Percentiles rank a stretch among this genome's conserved stretches.
Conservation (phyloP, 92 coral and sea anemone species). For the Metridium senile region DNA sequence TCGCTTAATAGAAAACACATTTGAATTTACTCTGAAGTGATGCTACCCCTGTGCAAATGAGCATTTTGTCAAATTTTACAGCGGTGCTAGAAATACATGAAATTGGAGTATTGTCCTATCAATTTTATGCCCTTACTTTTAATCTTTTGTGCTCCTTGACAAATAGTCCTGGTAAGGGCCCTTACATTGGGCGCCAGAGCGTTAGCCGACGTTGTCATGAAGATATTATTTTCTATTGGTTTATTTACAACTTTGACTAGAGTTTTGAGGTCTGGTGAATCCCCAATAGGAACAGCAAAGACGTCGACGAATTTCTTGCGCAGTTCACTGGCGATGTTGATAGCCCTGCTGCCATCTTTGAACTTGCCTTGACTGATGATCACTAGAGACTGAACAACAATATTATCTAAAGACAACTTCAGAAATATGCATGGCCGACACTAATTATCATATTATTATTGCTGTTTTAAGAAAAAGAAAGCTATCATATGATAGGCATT, state of each 20-base stretch:
- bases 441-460: no score
- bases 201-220: slow-evolving; percentile 74
- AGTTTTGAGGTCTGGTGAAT: slow-evolving; percentile 55
- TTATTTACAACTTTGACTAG: slow-evolving; percentile 64
- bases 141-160: slow-evolving; percentile 64
- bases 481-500: no score
- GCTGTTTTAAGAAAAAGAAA: no score
- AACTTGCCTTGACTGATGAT: slow-evolving; percentile 68
- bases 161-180: slow-evolving; percentile 66
- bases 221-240: slow-evolving; percentile 80
- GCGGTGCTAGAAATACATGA: no score
- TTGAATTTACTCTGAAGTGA: no score
- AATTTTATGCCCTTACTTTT: slow-evolving; percentile 14
- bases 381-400: slow-evolving; percentile 57
- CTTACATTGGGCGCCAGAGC: slow-evolving; percentile 64
- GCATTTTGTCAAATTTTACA: no score
- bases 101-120: not conserved
- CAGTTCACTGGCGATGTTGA: slow-evolving; percentile 44
- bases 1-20: no score
- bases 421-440: no score
- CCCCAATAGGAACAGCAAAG: slow-evolving; percentile 66
- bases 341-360: slow-evolving; percentile 45
- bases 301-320: slow-evolving; percentile 61
- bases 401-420: not conserved
- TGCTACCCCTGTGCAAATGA: no score